A percentile compares a stretch with the other conserved stretches of the same genome.
phyloP scores from a whole-genome alignment of 2,888 invertebrate genomes.

The Ormyrus thymus region DNA sequence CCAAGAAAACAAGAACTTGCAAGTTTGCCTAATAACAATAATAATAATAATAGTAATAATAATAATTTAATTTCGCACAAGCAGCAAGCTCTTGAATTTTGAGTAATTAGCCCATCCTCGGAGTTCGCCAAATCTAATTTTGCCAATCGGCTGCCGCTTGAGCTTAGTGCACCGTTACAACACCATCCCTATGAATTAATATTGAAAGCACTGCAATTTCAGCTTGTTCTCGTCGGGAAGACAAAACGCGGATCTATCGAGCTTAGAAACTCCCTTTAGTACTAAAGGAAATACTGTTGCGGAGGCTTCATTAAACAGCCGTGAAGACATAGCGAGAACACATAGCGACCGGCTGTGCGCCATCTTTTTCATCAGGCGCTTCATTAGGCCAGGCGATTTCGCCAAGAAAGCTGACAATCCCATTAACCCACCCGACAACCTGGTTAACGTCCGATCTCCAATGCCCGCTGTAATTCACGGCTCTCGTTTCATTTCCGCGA shows the following conservation, averaged over 20 bases:
- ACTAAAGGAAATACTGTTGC: conserved; percentile 1
- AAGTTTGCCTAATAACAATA: too few relatives aligned
- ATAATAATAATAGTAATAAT: too few relatives aligned
- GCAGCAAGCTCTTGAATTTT: too few relatives aligned
- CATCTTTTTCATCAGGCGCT: conserved; percentile 63
- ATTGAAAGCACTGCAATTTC: background rate
- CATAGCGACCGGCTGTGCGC: conserved; percentile 22
- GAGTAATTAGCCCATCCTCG: too few relatives aligned
- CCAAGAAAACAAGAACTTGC: too few relatives aligned
- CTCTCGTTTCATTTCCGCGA: conserved; percentile 48
- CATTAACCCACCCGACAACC: conserved; percentile 57
- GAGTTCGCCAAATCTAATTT: too few relatives aligned
- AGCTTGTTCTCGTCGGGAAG: background rate
- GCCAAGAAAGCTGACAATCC: conserved; percentile 61
- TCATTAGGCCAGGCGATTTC: conserved; percentile 62
- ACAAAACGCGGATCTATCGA: too few relatives aligned
- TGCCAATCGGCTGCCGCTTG: too few relatives aligned
- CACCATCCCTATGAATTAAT: too few relatives aligned
- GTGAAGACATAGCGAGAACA: background rate
- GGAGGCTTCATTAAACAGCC: conserved; percentile 19
- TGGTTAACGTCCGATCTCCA: conserved; percentile 59
- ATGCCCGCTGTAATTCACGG: conserved; percentile 47
- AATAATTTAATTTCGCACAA: too few relatives aligned
- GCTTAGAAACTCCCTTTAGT: too few relatives aligned
- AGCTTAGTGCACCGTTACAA: too few relatives aligned